Conservation (phyloP, 2,797 vertebrate genomes). For the Eulemur mongoz region DNA sequence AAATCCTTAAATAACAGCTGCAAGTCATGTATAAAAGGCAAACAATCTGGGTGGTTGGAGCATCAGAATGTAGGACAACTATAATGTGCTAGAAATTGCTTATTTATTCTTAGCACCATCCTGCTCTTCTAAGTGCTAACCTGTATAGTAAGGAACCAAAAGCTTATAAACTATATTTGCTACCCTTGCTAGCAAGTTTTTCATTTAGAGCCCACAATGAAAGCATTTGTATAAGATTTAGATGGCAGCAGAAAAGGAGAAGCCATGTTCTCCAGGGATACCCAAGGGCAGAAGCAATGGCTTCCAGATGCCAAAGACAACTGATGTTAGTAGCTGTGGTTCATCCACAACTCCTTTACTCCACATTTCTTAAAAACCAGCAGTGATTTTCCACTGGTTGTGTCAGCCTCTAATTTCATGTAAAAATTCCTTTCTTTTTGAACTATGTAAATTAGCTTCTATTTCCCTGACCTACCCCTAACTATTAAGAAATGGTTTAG, state of each 20-base stretch:
- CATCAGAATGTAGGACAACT: background rate
- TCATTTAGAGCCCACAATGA: background rate
- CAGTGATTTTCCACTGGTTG: background rate
- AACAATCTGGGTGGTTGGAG: background rate
- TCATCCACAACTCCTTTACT: background rate
- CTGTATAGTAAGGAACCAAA: background rate
- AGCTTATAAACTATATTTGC: background rate
- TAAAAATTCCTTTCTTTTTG: background rate
- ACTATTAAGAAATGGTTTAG: background rate
- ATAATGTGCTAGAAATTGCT: background rate
- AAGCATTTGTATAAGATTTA: background rate
- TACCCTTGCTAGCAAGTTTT: background rate
- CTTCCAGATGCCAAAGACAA: conserved; percentile 3
- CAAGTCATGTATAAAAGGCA: background rate
- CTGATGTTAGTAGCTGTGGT: background rate
- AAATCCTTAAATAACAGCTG: background rate
- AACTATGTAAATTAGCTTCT: background rate
- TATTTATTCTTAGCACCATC: background rate
- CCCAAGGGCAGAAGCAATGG: background rate
- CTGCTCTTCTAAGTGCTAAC: background rate
- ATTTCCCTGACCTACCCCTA: background rate
- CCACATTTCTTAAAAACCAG: background rate
- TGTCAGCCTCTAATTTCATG: background rate
- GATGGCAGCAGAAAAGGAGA: conserved; percentile 19
- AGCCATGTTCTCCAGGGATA: background rate